Conservation (phyloP, 2,797 vertebrate genomes). For the Poecile montanus region DNA sequence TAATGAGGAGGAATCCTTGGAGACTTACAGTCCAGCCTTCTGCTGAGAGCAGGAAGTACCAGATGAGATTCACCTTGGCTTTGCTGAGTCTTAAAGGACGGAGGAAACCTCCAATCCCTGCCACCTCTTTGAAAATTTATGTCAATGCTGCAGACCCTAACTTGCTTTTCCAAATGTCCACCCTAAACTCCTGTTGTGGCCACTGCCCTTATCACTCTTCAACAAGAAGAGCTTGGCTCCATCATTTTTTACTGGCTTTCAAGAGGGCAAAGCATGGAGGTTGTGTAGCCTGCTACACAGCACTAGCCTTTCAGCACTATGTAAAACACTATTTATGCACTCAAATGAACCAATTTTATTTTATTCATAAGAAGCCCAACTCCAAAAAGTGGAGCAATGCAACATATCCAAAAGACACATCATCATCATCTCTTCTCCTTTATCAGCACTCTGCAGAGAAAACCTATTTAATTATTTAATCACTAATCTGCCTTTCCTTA, state of each 20-base stretch:
- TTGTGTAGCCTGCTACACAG: background rate
- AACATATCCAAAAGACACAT: background rate
- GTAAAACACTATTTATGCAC: background rate
- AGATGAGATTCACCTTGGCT: background rate
- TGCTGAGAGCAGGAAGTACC: background rate
- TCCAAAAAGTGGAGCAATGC: background rate
- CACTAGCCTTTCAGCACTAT: background rate
- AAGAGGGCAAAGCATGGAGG: background rate
- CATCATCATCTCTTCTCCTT: background rate
- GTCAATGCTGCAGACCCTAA: background rate
- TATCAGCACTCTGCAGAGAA: background rate
- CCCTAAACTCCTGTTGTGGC: background rate
- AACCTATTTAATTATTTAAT: background rate
- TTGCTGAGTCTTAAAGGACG: background rate
- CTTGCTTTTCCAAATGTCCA: background rate
- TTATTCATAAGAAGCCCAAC: background rate
- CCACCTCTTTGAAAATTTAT: background rate
- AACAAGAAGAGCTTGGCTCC: background rate
- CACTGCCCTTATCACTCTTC: background rate
- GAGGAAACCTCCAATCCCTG: background rate
- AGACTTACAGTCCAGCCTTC: background rate
- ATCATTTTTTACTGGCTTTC: background rate
- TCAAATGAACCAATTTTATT: background rate
- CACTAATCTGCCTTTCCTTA: background rate
- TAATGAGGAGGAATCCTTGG: background rate